phyloP scores from a whole-genome alignment of 2,888 invertebrate species.

The Celastrina argiolus region DNA sequence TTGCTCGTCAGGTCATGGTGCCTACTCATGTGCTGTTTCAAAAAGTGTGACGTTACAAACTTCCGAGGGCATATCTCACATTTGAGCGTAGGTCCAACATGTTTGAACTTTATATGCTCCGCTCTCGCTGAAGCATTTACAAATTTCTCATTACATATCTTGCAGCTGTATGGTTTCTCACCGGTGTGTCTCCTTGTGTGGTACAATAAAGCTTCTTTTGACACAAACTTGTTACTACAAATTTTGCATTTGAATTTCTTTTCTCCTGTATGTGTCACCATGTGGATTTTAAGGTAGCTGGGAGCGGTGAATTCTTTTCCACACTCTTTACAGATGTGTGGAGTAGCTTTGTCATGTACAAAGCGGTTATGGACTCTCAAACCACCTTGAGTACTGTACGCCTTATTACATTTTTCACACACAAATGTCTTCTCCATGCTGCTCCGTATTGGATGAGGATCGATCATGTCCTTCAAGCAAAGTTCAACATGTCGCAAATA shows the following conservation, averaged over 20 bases:
- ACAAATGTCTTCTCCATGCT: slow-evolving; percentile 47
- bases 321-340: slow-evolving; percentile 57
- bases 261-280: slow-evolving; percentile 65
- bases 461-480: slow-evolving; percentile 53
- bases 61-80: slow-evolving; percentile 62
- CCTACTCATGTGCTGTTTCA: slow-evolving; percentile 57
- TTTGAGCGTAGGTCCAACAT: slow-evolving; percentile 57
- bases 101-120: slow-evolving; percentile 66
- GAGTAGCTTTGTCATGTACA: slow-evolving; percentile 60
- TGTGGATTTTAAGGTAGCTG: slow-evolving; percentile 60
- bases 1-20: slow-evolving; percentile 63
- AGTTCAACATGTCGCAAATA: slow-evolving; percentile 57
- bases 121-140: slow-evolving; percentile 67
- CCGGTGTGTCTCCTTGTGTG: slow-evolving; percentile 67
- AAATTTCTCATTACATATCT: slow-evolving; percentile 57
- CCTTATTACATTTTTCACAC: slow-evolving; percentile 59
- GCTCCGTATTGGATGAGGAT: slow-evolving; percentile 59
- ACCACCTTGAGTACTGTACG: slow-evolving; percentile 61
- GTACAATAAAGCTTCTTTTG: slow-evolving; percentile 64
- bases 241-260: slow-evolving; percentile 62
- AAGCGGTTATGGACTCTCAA: slow-evolving; percentile 62
- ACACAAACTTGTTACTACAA: slow-evolving; percentile 58
- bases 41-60: slow-evolving; percentile 62
- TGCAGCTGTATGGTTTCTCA: slow-evolving; percentile 64
- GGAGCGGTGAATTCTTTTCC: slow-evolving; percentile 67